Base-by-base conservation (phyloP, 1,140 invertebrate species). In the Trichonephila clavata region DNA sequence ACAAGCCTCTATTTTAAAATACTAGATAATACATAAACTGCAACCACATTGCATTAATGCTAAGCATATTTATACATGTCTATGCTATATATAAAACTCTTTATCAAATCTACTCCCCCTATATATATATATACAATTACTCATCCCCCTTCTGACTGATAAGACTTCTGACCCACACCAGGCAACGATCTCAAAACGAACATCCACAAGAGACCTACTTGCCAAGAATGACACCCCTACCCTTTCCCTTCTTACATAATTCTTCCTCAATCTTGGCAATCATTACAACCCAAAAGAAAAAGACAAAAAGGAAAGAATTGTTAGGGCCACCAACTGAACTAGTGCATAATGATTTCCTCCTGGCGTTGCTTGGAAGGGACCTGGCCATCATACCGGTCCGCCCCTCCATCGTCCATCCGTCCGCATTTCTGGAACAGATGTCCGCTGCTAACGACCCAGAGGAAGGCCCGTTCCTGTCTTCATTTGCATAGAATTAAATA, bases 401-500 rank as follows among this genome's bases (percentile, higher is more conserved):
- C 90, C 90, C 80, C 57, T 80, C 21, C 50, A 80, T 18, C 59
- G 80, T 83, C 63, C 88, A 63, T 90, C 88, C 63, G 88, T 90
- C 90, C 77, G 77, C 18, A 91, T 83, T 50, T 91, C 90, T 91
- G 90, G 90, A 91, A 91, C 90, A 91, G 90, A 91, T 91, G 90
- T 91, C 90, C 80, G 77, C 77, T 21, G 80, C 80, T 91, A 91
- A 91, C 90, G 90, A 91, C 57, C 90, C 59, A 10, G 24, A 91
- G 90, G 90, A 91, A 83, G 80, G 50, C 59, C 32, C 39, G 20
- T 60, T 27, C 71, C 88, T 71, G n/a, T 68, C 87, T 68, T 91
- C 90, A 91, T 91, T 91, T 91, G 90, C 90, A 91, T 91, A 84
- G 90, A 91, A 91, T 91, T 91, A 84, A 91, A 91, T 61, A 83